Base-by-base conservation (phyloP, 2,888 invertebrate genomes). In the Eupithecia dodoneata region DNA sequence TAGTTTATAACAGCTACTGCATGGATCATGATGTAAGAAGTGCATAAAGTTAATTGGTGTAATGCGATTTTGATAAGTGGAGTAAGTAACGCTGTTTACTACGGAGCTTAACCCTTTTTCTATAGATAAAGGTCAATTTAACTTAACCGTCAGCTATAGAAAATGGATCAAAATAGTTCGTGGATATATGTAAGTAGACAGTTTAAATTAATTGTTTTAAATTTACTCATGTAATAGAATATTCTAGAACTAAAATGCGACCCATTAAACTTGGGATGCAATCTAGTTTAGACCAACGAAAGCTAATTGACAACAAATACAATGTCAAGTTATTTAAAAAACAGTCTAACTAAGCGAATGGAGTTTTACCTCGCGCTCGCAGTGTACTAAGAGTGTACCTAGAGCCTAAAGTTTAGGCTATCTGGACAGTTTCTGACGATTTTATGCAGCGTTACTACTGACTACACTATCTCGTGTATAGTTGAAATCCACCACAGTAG, bases 1-100 rank as follows among this genome's bases (percentile, higher is more conserved):
- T 67, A 71, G 30, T 73, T 73, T 75, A 66, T 12, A 66, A 66
- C 10, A 42, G 42, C 41, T 66, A 42, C 66, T 66, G 66, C 6
- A 15, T 66, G 66, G 66, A 66, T 66, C 42, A 15, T 42, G 15
- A 41, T 66, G 66, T 42, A 66, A 63, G 59, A 59, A 3, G 63
- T 63, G 18, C 4, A 30, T 63, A 4, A 63, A 10, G 18, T 59
- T 59, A 30, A 30, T 63, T 63, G 30, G 10, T 63, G 12, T 63
- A 30, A 63, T 5, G 10, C 18, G 30, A 63, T 63, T 63, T 63
- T 4, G 63, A 63, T 63, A 63, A 10, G 63, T 30, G 30, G 30
- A 63, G 12, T 63, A 30, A 63, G 30, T 30, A 30, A 10, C 12
- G 4, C 30, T 63, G 30, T 52, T 15, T 52, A 4, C 0, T 15